phyloP scores from a whole-genome alignment of 2,797 vertebrate genomes.

The Coregonus sp. region DNA sequence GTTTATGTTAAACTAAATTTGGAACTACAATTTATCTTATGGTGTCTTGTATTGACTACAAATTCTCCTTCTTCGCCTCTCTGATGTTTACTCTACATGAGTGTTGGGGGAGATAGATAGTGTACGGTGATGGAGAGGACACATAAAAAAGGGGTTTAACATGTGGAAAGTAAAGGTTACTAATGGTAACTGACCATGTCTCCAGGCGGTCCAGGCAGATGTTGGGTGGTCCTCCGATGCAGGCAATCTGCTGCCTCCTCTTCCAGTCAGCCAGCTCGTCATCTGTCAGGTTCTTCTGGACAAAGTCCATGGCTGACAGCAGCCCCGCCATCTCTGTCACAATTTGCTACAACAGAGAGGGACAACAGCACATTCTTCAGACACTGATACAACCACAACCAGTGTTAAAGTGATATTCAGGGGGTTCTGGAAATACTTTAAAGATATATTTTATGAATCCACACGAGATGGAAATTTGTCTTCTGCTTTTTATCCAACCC shows the following conservation, averaged over 20 bases:
- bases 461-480: too few species aligned
- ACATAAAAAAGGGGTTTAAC: too few species aligned
- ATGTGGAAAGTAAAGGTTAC: slow-evolving; percentile 49
- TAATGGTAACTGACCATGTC: slow-evolving; percentile 82
- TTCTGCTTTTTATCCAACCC: too few species aligned
- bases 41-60: too few species aligned
- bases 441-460: not conserved
- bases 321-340: slow-evolving; percentile 95
- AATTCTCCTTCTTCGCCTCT: too few species aligned
- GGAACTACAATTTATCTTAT: too few species aligned
- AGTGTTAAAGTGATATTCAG: not conserved
- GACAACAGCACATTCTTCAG: slow-evolving; percentile 39
- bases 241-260: slow-evolving; percentile 94
- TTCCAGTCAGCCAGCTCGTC: slow-evolving; percentile 99
- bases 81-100: too few species aligned
- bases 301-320: slow-evolving; percentile 95
- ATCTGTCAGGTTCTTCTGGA: slow-evolving; percentile 96
- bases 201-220: slow-evolving; percentile 97
- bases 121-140: too few species aligned
- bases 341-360: slow-evolving; percentile 80
- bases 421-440: not conserved
- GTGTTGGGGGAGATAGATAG: too few species aligned
- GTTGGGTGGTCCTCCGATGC: slow-evolving; percentile 97
- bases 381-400: not conserved
- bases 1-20: too few species aligned